Base-by-base conservation (phyloP, 2,797 vertebrate species). In the Peromyscus melanophrys region DNA sequence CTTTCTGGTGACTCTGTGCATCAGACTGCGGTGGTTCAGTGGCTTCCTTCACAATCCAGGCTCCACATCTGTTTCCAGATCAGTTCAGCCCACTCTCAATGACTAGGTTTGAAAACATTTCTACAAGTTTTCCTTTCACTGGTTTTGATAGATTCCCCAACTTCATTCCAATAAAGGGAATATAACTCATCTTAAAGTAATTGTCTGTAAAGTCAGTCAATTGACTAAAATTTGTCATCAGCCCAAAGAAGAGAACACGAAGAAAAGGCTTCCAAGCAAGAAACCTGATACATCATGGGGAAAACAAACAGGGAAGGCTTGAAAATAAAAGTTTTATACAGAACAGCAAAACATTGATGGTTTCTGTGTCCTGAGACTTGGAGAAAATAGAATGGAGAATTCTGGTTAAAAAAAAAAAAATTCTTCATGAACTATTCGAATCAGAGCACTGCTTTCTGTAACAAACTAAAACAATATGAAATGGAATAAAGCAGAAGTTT, bases 311-410 rank as follows among this genome's bases (percentile, higher is more conserved):
- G 97, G 98, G 97, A 98, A 96, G 96, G 96, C 92, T 91, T 94
- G 96, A 98, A 98, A 98, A 97, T 98, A 98, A 98, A 98, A 97
- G 96, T 95, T 96, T 97, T 97, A 95, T 96, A 96, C 95, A 97
- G 95, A 97, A 96, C 63, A 98, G 67, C 55, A 78, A 76, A 83
- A n/a, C 52, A 40, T 77, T 4, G 6, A 40, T 43, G 59, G 29
- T 27, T 4, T 40, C 40, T 71, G 55, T 76, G 46, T 31, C 29
- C 78, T 11, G 10, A 67, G 14, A 59, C 65, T 96, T 86, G 10
- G 29, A 95, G 40, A 95, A 94, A 95, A 93, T 0, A 90, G 12
- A 84, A 29, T 85, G 75, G 82, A 90, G 65, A 19, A 46, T 93
- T 93, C 92, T 94, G 89, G 73, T 46, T 2, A 40, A 69, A 85